Conservation (phyloP, 2,888 invertebrate genomes). For the Reticulitermes lucifugus region DNA sequence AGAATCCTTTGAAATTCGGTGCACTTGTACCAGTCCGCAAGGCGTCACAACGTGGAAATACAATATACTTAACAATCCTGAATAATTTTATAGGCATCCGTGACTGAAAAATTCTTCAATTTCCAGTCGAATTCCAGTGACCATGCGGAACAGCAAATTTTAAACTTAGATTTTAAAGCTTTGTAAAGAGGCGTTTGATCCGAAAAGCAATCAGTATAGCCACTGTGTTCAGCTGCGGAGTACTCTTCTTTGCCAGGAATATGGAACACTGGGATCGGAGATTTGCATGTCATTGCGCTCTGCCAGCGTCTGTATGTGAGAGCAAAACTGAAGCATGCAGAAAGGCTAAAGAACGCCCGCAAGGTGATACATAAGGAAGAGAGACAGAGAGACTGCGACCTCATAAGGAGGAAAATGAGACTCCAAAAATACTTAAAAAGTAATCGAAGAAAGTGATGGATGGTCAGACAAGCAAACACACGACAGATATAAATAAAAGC, state of each 20-base stretch:
- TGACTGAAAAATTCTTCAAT: not conserved
- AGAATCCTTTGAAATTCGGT: too few relatives aligned
- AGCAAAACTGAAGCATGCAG: too few relatives aligned
- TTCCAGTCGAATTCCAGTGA: not conserved
- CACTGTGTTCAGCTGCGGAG: not conserved
- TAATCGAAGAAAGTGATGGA: too few relatives aligned
- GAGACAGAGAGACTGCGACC: too few relatives aligned
- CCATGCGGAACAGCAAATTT: not conserved
- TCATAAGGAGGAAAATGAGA: not conserved
- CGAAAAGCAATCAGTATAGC: not conserved
- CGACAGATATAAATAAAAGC: too few relatives aligned
- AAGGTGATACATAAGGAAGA: not conserved
- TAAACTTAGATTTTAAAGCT: not conserved
- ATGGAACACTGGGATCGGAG: not conserved
- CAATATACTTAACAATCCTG: too few relatives aligned
- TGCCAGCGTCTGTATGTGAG: not conserved
- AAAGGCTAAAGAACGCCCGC: too few relatives aligned
- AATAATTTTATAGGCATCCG: not conserved
- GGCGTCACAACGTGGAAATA: too few relatives aligned
- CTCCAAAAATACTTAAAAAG: too few relatives aligned
- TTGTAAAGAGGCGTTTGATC: not conserved
- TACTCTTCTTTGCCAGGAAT: not conserved
- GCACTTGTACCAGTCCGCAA: too few relatives aligned
- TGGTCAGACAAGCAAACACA: too few relatives aligned
- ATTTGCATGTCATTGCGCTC: not conserved